phyloP scores from a whole-genome alignment of 2,113 vertebrate species.

The Pithys albifrons region DNA sequence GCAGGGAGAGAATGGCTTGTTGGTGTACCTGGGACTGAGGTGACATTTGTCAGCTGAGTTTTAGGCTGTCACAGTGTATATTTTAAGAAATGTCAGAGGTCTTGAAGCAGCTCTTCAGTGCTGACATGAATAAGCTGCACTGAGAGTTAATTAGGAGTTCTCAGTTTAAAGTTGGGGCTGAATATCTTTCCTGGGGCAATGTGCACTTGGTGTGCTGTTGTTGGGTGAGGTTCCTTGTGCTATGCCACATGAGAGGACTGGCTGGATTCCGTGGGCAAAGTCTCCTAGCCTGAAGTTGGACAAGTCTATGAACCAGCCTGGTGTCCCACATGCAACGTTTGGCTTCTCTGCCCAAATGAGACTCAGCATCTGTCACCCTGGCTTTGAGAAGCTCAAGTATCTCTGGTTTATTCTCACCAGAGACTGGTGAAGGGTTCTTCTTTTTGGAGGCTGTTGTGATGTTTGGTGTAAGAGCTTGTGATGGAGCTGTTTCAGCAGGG shows the following conservation, averaged over 20 bases:
- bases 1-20: not conserved
- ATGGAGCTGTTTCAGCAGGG: not conserved
- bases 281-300: not conserved
- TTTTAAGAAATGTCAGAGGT: constrained; percentile 15
- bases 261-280: not conserved
- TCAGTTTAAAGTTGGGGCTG: not conserved
- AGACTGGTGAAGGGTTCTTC: not conserved
- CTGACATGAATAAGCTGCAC: not conserved
- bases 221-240: not conserved
- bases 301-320: not conserved
- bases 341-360: not conserved
- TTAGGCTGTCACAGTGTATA: not conserved
- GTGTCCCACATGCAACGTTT: not conserved
- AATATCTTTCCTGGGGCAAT: not conserved
- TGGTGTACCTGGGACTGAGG: not conserved
- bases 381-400: not conserved
- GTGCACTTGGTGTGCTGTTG: not conserved
- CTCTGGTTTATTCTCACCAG: not conserved
- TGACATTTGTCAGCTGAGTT: not conserved
- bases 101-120: not conserved
- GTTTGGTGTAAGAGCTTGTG: not conserved
- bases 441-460: not conserved
- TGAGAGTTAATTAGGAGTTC: not conserved
- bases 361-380: not conserved
- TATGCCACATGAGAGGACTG: not conserved